Conservation (phyloP, 2,888 invertebrate genomes). For the Cheilosia soror region DNA sequence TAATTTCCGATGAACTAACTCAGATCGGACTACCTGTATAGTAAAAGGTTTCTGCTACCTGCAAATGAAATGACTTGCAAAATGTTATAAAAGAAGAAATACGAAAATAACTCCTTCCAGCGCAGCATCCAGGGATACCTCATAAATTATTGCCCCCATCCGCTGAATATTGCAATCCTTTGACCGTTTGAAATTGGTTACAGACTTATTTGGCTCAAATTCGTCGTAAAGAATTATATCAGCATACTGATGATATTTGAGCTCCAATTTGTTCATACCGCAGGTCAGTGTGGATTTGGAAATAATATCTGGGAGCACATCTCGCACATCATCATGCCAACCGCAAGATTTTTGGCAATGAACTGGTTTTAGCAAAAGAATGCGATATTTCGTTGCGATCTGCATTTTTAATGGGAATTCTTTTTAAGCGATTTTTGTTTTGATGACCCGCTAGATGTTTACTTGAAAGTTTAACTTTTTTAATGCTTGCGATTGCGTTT, state of each 20-base stretch:
- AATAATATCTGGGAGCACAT: conserved; percentile 62
- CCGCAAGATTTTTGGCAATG: conserved; percentile 33
- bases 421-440: conserved; percentile 24
- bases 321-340: conserved; percentile 16
- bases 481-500: too few species aligned
- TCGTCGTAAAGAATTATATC: conserved; percentile 58
- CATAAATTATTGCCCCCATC: conserved; percentile 62
- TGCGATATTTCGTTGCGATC: conserved; percentile 33
- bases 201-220: conserved; percentile 44
- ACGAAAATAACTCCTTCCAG: conserved; percentile 17
- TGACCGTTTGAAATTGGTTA: conserved; percentile 55
- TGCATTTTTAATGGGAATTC: conserved; percentile 54
- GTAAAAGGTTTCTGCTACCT: conserved; percentile 42
- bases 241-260: conserved; percentile 64
- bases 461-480: conserved; percentile 34
- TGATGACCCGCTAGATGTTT: not conserved
- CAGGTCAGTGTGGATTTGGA: conserved; percentile 58
- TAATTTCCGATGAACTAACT: conserved; percentile 48
- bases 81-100: conserved; percentile 1
- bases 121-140: conserved; percentile 33
- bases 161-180: conserved; percentile 36
- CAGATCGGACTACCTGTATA: conserved; percentile 32
- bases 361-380: conserved; percentile 49
- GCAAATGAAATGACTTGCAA: conserved; percentile 45
- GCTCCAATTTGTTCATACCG: conserved; percentile 67